Evolutionary conservation across 2,888 invertebrate genomes (phyloP).

Genomic region (Xanthorhoe spadicearia): DNA sequence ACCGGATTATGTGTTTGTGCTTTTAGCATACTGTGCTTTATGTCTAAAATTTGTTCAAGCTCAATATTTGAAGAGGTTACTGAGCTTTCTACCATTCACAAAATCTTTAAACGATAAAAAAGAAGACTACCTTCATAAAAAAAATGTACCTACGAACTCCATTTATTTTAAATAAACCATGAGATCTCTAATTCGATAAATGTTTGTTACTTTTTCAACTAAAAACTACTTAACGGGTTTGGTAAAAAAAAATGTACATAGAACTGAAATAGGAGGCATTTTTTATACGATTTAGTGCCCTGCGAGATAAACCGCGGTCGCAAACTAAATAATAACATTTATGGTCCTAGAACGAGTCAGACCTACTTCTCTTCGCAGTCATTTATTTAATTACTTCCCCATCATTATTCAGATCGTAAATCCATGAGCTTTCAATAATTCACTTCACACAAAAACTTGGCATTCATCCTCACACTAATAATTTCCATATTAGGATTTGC

Average conservation of each 20-base stretch:
- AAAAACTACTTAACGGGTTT: too few relatives aligned
- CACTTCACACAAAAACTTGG: constrained; percentile 22
- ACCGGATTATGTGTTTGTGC: constrained; percentile 2
- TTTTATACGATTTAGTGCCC: too few relatives aligned
- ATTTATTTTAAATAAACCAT: too few relatives aligned
- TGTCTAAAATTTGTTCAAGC: not conserved
- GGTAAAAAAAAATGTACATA: too few relatives aligned
- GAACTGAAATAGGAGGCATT: too few relatives aligned
- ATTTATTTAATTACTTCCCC: not conserved
- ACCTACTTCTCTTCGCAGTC: not conserved
- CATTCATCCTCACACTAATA: constrained; percentile 29
- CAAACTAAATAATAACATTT: not conserved
- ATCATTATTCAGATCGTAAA: constrained; percentile 3
- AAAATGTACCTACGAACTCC: too few relatives aligned
- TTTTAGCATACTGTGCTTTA: not conserved
- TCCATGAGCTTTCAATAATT: constrained; percentile 20
- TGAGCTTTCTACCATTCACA: not conserved
- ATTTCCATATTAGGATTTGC: constrained; percentile 32
- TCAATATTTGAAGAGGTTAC: constrained; percentile 3
- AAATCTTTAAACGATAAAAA: not conserved
- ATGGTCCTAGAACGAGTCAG: not conserved
- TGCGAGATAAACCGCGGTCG: too few relatives aligned
- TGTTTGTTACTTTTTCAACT: too few relatives aligned
- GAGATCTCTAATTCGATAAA: too few relatives aligned
- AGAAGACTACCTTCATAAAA: too few relatives aligned